Evolutionary conservation across 2,888 invertebrate species (phyloP).

Genomic region (Dryocosmus kuriphilus): DNA sequence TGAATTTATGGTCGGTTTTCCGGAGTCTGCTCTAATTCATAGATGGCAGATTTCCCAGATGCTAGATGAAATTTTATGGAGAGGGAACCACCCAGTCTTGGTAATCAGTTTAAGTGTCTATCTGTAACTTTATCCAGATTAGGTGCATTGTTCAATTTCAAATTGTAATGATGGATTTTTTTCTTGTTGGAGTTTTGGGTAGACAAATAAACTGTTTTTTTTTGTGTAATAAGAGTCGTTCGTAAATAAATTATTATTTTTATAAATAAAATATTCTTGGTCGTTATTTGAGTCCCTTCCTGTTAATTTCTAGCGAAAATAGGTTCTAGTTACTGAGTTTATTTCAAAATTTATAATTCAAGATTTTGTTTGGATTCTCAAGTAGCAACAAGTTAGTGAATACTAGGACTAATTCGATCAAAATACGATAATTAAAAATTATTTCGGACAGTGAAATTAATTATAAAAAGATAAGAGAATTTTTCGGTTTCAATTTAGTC

Average conservation of each 20-base stretch:
- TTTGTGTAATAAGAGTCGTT: slow-evolving; percentile 46
- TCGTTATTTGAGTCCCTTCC: neutral
- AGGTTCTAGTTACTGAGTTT: too few relatives aligned
- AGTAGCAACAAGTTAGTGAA: too few relatives aligned
- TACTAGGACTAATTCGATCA: too few relatives aligned
- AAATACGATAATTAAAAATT: too few relatives aligned
- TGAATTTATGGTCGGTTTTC: slow-evolving; percentile 10
- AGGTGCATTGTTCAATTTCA: slow-evolving; percentile 16
- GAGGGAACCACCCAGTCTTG: slow-evolving; percentile 46
- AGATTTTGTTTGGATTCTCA: too few relatives aligned
- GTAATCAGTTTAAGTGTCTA: slow-evolving; percentile 47
- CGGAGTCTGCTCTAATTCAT: neutral
- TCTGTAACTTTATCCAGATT: slow-evolving; percentile 41
- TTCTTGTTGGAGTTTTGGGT: slow-evolving; percentile 18
- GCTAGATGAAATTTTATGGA: neutral
- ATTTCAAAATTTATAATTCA: too few relatives aligned
- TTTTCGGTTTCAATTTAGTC: too few relatives aligned
- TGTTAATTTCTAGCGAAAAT: neutral
- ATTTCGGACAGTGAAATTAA: too few relatives aligned
- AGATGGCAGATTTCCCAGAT: neutral
- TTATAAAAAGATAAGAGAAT: too few relatives aligned
- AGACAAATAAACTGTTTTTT: slow-evolving; percentile 46
- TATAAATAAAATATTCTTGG: slow-evolving; percentile 1
- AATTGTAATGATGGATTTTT: neutral
- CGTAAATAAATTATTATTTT: slow-evolving; percentile 46